These are phyloP conservation scores for Cnemophilus loriae DNA, from an alignment of 2,113 vertebrate species.

Conservation along the genomic window DNA sequence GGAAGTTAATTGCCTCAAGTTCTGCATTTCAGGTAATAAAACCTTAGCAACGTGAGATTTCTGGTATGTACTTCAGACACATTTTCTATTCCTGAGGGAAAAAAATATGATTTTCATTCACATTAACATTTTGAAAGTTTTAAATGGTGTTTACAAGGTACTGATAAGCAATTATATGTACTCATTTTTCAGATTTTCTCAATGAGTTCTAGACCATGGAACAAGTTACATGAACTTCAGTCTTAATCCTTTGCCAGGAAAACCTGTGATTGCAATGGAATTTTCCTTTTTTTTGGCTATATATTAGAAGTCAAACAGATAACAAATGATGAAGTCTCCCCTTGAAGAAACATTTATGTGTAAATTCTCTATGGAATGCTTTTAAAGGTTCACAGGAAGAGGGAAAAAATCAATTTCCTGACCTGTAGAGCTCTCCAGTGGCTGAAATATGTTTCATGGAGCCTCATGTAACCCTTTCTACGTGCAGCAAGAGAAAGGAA, in stretches of 20 bases:
- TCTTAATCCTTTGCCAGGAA: neutral
- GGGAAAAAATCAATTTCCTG: neutral
- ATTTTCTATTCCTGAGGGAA: slow-evolving; percentile 11
- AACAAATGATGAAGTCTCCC: neutral
- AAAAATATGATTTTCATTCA: neutral
- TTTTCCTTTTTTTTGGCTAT: neutral
- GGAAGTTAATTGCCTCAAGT: neutral
- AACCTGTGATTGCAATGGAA: neutral
- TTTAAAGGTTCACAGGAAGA: neutral
- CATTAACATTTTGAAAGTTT: slow-evolving; percentile 14
- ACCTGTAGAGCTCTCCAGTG: neutral
- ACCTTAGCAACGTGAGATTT: neutral
- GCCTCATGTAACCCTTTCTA: neutral
- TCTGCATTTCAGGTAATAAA: neutral
- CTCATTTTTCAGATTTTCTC: slow-evolving; percentile 5
- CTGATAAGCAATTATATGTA: neutral
- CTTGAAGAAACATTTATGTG: neutral
- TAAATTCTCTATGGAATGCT: neutral
- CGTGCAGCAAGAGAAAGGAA: neutral
- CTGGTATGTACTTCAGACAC: neutral
- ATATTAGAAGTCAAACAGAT: neutral
- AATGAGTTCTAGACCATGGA: neutral
- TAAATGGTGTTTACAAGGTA: neutral
- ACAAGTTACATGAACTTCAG: neutral
- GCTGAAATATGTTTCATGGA: neutral